A percentile compares a stretch with the other conserved stretches of the same genome.
Conservation (phyloP, 2,113 vertebrate genomes). For the Raja brachyura region DNA sequence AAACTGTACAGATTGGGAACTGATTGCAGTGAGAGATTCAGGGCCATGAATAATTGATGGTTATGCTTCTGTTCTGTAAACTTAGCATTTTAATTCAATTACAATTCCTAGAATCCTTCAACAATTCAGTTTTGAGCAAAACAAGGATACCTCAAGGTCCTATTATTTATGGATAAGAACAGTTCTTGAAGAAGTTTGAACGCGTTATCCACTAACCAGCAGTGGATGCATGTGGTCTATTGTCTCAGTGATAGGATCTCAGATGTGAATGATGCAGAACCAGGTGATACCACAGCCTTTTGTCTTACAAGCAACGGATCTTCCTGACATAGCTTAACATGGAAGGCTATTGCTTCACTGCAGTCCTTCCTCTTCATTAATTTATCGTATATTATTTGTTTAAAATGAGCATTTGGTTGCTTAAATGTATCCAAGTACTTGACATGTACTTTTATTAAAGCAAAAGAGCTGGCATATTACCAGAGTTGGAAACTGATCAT, state of each 20-base stretch:
- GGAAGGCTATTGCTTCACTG: conserved; percentile 1
- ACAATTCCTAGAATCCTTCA: conserved; percentile 10
- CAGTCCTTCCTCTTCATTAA: not conserved
- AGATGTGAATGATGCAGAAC: not conserved
- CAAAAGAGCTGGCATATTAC: not conserved
- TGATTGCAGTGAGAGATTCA: not conserved
- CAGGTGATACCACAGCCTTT: not conserved
- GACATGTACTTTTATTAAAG: not conserved
- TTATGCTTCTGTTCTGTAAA: conserved; percentile 23
- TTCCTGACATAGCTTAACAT: not conserved
- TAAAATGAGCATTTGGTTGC: not conserved
- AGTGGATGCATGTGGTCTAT: not conserved
- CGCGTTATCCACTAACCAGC: conserved; percentile 2
- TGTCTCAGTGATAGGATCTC: not conserved
- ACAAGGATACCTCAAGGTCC: conserved; percentile 15
- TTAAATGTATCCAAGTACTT: not conserved
- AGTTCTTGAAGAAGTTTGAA: not conserved
- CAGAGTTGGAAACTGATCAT: not conserved
- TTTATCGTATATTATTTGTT: conserved; percentile 5
- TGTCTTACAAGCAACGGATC: not conserved
- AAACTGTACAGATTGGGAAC: conserved; percentile 6
- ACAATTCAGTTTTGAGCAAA: conserved; percentile 19
- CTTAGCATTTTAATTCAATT: not conserved
- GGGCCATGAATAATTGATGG: not conserved
- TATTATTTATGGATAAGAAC: conserved; percentile 7